phyloP scores from a whole-genome alignment of 2,888 invertebrate species.

The Dichetophora obliterata region DNA sequence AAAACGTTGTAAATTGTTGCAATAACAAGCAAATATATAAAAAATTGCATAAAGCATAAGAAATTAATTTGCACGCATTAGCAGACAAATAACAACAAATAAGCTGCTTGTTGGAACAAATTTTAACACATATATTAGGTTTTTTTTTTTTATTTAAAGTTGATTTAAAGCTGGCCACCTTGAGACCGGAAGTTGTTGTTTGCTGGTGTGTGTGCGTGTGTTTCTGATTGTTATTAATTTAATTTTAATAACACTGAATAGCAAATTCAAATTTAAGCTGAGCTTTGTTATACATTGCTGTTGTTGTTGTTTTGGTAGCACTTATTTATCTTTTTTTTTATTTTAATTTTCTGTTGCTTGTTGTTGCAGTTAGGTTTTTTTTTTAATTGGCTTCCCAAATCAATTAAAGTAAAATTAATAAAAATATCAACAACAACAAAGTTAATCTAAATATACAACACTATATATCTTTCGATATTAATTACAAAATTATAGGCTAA shows the following conservation, averaged over 20 bases:
- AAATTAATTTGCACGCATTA: conserved; percentile 41
- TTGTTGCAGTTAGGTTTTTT: background rate
- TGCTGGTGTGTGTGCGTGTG: too few species aligned
- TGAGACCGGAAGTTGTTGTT: too few species aligned
- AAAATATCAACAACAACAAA: conserved; percentile 28
- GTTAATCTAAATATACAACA: background rate
- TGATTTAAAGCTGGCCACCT: too few species aligned
- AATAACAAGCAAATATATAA: background rate
- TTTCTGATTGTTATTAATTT: conserved; percentile 46
- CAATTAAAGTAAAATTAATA: conserved; percentile 46
- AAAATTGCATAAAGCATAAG: conserved; percentile 11
- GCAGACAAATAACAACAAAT: conserved; percentile 1
- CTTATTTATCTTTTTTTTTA: background rate
- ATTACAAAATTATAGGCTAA: conserved; percentile 43
- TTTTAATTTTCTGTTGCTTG: background rate
- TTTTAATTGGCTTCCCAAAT: conserved; percentile 25
- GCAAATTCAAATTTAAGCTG: background rate
- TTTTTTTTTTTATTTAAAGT: too few species aligned
- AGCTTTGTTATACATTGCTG: background rate
- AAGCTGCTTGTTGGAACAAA: background rate
- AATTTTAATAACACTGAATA: conserved; percentile 44
- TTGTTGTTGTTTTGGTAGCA: background rate
- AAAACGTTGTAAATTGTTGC: too few species aligned
- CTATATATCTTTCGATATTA: background rate
- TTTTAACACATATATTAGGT: too few species aligned